Percentiles rank a stretch among this genome's conserved stretches.
These are phyloP conservation scores for fruit fly (Drosophila melanogaster) DNA, from an alignment of 1,140 invertebrate genomes.

Conservation along the genomic window Release_6_plus_ISO1_MT NT_033777.3:4920001-4920500, in stretches of 20 bases:
- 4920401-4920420: conserved; percentile 1
- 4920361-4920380: no score
- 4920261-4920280: not conserved
- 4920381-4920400: no score
- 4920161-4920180: conserved; percentile 55
- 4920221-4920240: conserved; percentile 1
- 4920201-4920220: conserved; percentile 10
- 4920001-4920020: conserved; percentile 32
- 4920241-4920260: conserved; percentile 5
- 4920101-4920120: conserved; percentile 12
- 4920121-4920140: conserved; percentile 34
- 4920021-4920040: conserved; percentile 49
- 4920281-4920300: conserved; percentile 1
- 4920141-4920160: conserved; percentile 58
- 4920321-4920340: not conserved
- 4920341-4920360: not conserved
- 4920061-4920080: conserved; percentile 10
- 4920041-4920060: conserved; percentile 43
- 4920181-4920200: conserved; percentile 45
- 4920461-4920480: conserved; percentile 14
- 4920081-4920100: conserved; percentile 10
- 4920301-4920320: not conserved
- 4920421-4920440: conserved; percentile 19
- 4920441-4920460: not conserved
- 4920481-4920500: conserved; percentile 12